Conservation (phyloP, 1,140 invertebrate species). For the Dryas iulia region DNA sequence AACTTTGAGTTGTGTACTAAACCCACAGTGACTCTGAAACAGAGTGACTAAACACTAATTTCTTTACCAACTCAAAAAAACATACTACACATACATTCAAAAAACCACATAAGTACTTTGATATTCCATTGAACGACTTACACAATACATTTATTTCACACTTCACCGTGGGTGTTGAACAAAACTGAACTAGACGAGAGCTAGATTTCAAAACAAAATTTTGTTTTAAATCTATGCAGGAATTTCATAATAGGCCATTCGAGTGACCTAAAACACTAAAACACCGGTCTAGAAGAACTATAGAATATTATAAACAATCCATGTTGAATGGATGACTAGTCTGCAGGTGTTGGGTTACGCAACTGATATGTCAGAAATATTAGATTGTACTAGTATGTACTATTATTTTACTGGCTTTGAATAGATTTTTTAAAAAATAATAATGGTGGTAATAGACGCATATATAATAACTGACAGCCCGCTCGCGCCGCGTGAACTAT, state of each 20-base stretch:
- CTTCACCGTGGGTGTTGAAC: background rate
- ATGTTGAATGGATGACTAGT: constrained; percentile 51
- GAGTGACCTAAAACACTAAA: constrained; percentile 22
- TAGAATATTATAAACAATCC: constrained; percentile 29
- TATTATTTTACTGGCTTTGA: background rate
- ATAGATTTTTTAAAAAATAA: too few species aligned
- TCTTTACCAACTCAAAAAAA: too few species aligned
- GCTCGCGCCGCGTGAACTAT: too few species aligned
- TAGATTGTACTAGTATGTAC: background rate
- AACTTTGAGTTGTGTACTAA: too few species aligned
- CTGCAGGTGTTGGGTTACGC: constrained; percentile 49
- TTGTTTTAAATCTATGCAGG: constrained; percentile 23
- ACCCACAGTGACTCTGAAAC: too few species aligned
- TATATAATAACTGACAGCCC: too few species aligned
- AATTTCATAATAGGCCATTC: constrained; percentile 26
- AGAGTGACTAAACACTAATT: too few species aligned
- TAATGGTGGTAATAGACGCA: too few species aligned
- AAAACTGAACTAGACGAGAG: background rate
- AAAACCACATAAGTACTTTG: background rate
- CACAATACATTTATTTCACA: constrained; percentile 2
- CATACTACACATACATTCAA: too few species aligned
- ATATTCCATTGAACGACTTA: background rate
- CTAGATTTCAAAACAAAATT: constrained; percentile 22
- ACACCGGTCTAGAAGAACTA: background rate
- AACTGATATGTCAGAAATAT: constrained; percentile 8